phyloP scores from a whole-genome alignment of 2,888 invertebrate species.

The Digitonthophagus gazella region DNA sequence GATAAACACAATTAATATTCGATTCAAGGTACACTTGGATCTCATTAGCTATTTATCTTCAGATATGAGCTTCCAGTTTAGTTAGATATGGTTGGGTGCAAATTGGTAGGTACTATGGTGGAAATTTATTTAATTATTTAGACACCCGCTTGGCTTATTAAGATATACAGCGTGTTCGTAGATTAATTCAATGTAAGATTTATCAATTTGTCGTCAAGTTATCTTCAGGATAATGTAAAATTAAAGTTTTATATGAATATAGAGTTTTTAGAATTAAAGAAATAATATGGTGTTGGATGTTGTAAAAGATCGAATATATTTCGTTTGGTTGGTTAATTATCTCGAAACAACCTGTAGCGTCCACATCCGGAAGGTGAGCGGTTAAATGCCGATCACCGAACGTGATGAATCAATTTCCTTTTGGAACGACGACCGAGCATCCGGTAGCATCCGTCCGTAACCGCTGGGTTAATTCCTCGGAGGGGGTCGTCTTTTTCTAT shows the following conservation, averaged over 20 bases:
- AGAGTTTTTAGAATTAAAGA: no score
- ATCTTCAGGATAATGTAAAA: no score
- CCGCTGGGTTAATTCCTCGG: not conserved
- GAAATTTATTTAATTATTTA: no score
- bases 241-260: no score
- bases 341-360: not conserved
- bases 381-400: not conserved
- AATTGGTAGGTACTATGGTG: no score
- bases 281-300: no score
- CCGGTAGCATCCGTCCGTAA: not conserved
- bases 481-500: not conserved
- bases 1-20: not conserved
- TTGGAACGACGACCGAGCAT: not conserved
- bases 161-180: no score
- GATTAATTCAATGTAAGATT: no score
- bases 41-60: not conserved
- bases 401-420: not conserved
- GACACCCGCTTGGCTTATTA: no score
- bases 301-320: no score
- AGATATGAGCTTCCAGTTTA: no score
- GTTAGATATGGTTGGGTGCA: not conserved
- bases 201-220: no score
- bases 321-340: not conserved
- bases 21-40: not conserved
- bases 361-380: not conserved